A percentile compares a stretch with the other conserved stretches of the same genome.
Evolutionary conservation across 2,888 invertebrate species (phyloP).

Genomic region (Dasysyrphus tricinctus): DNA sequence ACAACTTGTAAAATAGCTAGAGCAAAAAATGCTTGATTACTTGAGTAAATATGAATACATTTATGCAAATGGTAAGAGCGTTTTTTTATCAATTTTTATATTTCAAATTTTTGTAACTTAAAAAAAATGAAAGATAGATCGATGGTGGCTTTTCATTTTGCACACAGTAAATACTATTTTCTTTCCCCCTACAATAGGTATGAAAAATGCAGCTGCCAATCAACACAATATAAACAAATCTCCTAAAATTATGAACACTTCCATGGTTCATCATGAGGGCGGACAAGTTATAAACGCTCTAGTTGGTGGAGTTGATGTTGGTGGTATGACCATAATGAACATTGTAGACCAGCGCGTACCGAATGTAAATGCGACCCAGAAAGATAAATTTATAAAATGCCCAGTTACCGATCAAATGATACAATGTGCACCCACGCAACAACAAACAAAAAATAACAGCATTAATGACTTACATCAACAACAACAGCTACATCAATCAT

Average conservation of each 20-base stretch:
- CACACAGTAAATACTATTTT: background rate
- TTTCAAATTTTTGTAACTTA: too few species aligned
- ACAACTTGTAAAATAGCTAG: too few species aligned
- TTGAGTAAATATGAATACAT: too few species aligned
- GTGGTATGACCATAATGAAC: constrained; percentile 51
- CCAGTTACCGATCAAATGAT: constrained; percentile 60
- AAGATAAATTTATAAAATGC: constrained; percentile 62
- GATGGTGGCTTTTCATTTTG: too few species aligned
- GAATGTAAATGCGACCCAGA: constrained; percentile 46
- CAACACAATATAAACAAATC: constrained; percentile 62
- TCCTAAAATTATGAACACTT: constrained; percentile 44
- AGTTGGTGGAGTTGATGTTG: constrained; percentile 25
- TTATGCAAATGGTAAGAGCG: too few species aligned
- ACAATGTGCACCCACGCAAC: constrained; percentile 71
- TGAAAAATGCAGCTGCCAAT: constrained; percentile 77
- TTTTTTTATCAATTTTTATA: too few species aligned
- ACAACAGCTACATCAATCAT: constrained; percentile 68
- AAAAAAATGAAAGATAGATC: too few species aligned
- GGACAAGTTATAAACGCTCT: constrained; percentile 36
- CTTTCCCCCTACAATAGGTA: constrained; percentile 67
- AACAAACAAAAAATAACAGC: constrained; percentile 64
- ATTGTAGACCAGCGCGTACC: constrained; percentile 50
- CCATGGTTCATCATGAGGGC: constrained; percentile 21
- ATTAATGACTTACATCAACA: constrained; percentile 73
- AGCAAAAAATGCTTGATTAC: too few species aligned